Evolutionary conservation across 2,113 vertebrate genomes (phyloP).

Genomic region (Vulpes ferrilata): DNA sequence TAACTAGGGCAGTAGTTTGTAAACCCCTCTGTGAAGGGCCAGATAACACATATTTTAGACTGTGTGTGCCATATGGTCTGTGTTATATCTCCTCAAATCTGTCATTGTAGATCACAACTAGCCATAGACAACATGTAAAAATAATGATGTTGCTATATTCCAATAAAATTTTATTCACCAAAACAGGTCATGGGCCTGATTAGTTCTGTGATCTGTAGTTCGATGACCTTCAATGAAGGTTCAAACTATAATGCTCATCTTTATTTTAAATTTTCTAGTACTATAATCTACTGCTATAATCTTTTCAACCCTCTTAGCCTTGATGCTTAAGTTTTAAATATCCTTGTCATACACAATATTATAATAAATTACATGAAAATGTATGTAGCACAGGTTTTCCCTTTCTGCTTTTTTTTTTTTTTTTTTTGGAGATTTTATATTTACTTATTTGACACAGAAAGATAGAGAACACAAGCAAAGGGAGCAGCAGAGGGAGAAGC

Average conservation of each 20-base stretch:
- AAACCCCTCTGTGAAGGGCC: not conserved
- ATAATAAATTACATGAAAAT: not conserved
- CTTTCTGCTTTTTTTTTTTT: not conserved
- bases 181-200: not conserved
- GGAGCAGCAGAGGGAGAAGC: not conserved
- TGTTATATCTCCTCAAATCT: not conserved
- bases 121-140: not conserved
- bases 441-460: not conserved
- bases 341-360: not conserved
- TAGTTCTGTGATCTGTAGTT: not conserved
- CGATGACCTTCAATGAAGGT: not conserved
- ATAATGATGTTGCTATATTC: not conserved
- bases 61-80: not conserved
- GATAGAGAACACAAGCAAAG: not conserved
- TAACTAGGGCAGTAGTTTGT: not conserved
- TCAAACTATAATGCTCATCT: not conserved
- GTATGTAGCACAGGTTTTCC: not conserved
- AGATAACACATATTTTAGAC: not conserved
- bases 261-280: not conserved
- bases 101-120: rapidly evolving
- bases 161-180: not conserved
- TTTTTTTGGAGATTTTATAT: not conserved
- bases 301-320: not conserved
- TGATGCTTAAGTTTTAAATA: not conserved
- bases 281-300: not conserved